Base-by-base conservation (phyloP, 2,888 invertebrate genomes). In the Agelastica alni region DNA sequence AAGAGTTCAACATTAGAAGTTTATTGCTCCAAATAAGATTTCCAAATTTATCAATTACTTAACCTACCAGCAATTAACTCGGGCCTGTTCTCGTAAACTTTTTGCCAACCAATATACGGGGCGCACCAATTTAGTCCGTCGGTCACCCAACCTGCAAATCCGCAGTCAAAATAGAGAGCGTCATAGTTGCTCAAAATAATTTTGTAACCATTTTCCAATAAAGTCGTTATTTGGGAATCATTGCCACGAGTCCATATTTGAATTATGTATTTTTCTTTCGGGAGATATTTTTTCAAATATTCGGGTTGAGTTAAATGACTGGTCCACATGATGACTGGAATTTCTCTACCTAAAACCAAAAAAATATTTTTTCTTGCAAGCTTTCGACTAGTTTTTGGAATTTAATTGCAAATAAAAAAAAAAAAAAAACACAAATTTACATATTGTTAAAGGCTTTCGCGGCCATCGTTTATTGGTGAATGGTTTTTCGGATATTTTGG, bases 61-160 rank as follows among this genome's bases (percentile, higher is more conserved):
- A 26, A 16, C 18, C 57, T 64, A 71, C 79, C 78, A n/a, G 81
- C 83, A 57, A 91, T 84, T 5, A 72, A 68, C 16, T 80, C 76
- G 0, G 88, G 87, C 58, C 84, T 86, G 73, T 93, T 93, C 22
- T 86, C 84, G 66, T 94, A 94, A 1, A 93, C 85, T 68, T 85
- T 86, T 75, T 93, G 91, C 93, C 93, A 94, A 2, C 91, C 89
- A 66, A 88, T 92, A 76, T 92, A 94, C 0, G 93, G 93, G 0
- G 91, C 85, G 71, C 93, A 94, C 94, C 94, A 94, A 72, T 94
- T 94, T 67, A 88, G 88, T 9, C 89, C 90, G 57, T 81, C 82
- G 0, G 84, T 85, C 0, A 93, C 86, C 93, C 93, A 93, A 3
- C 88, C 86, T 7, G 86, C 86, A 64, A 86, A 91, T 1, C 93